Percentiles rank a stretch among this genome's conserved stretches.
phyloP scores from a whole-genome alignment of 2,888 invertebrate genomes.

The Tenodera sinensis region DNA sequence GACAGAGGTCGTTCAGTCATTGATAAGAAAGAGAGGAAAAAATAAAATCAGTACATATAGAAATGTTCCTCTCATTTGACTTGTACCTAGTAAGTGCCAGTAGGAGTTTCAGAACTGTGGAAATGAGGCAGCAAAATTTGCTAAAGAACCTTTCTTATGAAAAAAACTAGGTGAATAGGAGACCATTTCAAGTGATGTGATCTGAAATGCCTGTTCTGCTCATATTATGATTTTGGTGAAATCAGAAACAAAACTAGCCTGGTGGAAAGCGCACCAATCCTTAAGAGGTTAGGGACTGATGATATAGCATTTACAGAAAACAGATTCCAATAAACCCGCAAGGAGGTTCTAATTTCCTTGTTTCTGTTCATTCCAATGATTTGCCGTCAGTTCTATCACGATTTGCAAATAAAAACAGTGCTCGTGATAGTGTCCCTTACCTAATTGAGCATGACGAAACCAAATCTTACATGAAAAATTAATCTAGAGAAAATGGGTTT shows the following conservation, averaged over 20 bases:
- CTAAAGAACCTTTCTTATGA: background rate
- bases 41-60: too few species aligned
- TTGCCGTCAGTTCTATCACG: background rate
- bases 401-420: background rate
- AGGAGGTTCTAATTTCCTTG: background rate
- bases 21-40: background rate
- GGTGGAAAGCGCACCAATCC: background rate
- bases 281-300: background rate
- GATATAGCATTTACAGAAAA: background rate
- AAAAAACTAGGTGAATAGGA: too few species aligned
- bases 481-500: too few species aligned
- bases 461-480: too few species aligned
- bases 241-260: background rate
- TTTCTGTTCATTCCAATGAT: background rate
- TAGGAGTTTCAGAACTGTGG: background rate
- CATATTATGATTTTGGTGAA: background rate
- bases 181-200: background rate
- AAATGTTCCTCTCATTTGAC: constrained; percentile 7
- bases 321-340: background rate
- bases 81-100: constrained; percentile 23
- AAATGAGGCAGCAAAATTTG: background rate
- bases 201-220: background rate
- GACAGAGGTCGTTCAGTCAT: constrained; percentile 3
- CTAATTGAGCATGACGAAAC: background rate
- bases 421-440: background rate